Percentiles rank a stretch among this genome's conserved stretches.
These are phyloP conservation scores for Colistium nudipinnis DNA, from an alignment of 2,113 vertebrate genomes.

Conservation along the genomic window DNA sequence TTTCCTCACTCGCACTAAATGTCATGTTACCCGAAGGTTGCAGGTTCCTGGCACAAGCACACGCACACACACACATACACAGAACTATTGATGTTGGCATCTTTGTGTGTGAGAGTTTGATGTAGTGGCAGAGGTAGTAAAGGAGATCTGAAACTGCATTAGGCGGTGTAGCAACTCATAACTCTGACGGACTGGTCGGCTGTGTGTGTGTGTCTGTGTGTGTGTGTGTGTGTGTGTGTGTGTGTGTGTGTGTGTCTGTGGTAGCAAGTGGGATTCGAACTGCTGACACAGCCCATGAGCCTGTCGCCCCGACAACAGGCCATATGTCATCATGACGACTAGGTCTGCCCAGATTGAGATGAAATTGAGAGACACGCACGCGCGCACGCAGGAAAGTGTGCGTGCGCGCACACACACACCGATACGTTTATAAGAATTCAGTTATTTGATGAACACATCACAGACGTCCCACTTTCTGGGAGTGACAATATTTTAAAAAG, in stretches of 20 bases:
- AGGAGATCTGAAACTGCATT: slow-evolving; percentile 34
- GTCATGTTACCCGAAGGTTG: slow-evolving; percentile 29
- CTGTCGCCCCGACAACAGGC: slow-evolving; percentile 55
- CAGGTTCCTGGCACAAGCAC: slow-evolving; percentile 21
- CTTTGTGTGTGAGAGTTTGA: slow-evolving; percentile 22
- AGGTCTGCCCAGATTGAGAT: slow-evolving; percentile 41
- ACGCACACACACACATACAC: slow-evolving; percentile 6
- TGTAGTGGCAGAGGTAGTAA: slow-evolving; percentile 37
- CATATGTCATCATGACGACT: slow-evolving; percentile 60
- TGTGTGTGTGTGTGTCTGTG: slow-evolving; percentile 18
- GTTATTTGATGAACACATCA: slow-evolving; percentile 18
- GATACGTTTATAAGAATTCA: slow-evolving; percentile 10
- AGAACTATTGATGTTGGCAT: slow-evolving; percentile 16
- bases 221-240: slow-evolving; percentile 4
- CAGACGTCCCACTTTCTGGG: slow-evolving; percentile 60
- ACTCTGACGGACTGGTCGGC: slow-evolving; percentile 37
- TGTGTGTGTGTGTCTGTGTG: slow-evolving; percentile 31
- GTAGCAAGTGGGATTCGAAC: slow-evolving; percentile 46
- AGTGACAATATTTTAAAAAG: slow-evolving; percentile 57
- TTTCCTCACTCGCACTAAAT: slow-evolving; percentile 22
- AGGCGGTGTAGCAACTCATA: slow-evolving; percentile 50
- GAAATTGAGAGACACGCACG: slow-evolving; percentile 20
- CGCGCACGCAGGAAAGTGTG: slow-evolving; percentile 18
- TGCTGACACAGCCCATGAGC: slow-evolving; percentile 62
- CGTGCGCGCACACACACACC: not conserved